Evolutionary conservation across 2,113 vertebrate genomes (phyloP), one percentile per base, ranked within the genome.

Genomic region (Spermophilus dauricus): DNA sequence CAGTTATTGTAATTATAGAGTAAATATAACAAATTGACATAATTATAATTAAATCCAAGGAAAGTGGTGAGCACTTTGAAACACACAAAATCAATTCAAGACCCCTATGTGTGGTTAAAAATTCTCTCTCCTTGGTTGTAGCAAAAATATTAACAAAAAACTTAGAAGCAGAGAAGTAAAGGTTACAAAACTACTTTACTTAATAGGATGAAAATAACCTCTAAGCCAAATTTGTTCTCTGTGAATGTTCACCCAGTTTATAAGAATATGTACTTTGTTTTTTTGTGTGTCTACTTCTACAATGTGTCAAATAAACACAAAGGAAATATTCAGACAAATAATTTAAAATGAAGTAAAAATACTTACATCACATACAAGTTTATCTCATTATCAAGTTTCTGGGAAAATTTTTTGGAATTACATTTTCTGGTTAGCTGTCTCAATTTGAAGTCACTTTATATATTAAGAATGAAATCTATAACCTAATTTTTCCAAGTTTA

Each of bases 21-120:
- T 96, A 98, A 98, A 98, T 98, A 96, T 93, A 98, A 97, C 84
- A 98, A 98, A 97, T 98, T 95, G 95, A 96, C 89, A 93, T 97
- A 94, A 98, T 98, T 97, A 97, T 97, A 98, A 96, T 98, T 98
- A 96, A 97, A 89, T 92, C 86, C 65, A 96, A 96, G 93, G 91
- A 97, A 98, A 96, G 92, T 39, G 32, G 61, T 85, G 88, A 98
- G 93, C 72, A 95, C 88, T 94, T 96, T 89, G 56, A 95, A 96
- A 97, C 80, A 61, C 86, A 63, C 24, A 95, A 97, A 98, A 97
- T 95, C 97, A 97, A 97, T 83, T 93, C 37, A 39, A 32, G 32
- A 77, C 61, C 51, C 56, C 92, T 89, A 63, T 78, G 94, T 87
- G 73, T 67, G 65, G 45, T 96, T 53, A 93, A 30, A 86, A 94